These are phyloP conservation scores for Gadopsis marmoratus DNA, from an alignment of 2,797 vertebrate species.

Conservation along the genomic window DNA sequence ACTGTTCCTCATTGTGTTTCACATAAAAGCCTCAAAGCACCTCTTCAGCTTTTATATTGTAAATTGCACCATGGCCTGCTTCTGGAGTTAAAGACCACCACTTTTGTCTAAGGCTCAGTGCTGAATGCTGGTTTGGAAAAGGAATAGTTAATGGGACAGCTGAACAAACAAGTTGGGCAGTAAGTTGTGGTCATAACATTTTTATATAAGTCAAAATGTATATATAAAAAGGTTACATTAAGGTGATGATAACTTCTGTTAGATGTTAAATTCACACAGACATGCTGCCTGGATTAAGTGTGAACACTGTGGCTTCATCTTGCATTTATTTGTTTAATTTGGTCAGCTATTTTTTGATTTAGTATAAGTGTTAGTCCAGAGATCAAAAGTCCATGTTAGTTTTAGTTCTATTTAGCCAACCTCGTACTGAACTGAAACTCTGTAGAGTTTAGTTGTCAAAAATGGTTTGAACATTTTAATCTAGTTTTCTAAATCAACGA, in stretches of 20 bases:
- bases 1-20: slow-evolving; percentile 38
- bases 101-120: slow-evolving; percentile 4
- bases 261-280: neutral
- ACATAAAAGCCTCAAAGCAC: slow-evolving; percentile 40
- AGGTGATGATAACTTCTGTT: neutral
- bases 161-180: neutral
- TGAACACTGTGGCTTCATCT: neutral
- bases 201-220: no score
- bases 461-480: no score
- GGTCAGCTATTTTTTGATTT: neutral
- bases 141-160: neutral
- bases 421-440: no score
- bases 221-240: neutral
- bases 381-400: neutral
- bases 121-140: slow-evolving; percentile 3
- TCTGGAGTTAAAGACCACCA: slow-evolving; percentile 2
- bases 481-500: no score
- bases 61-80: slow-evolving; percentile 13
- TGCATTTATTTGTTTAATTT: neutral
- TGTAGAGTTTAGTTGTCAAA: no score
- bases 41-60: slow-evolving; percentile 42
- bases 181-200: neutral
- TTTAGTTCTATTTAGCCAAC: no score
- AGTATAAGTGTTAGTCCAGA: neutral
- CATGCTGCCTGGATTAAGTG: neutral